Percentiles rank a stretch among this genome's conserved stretches.
Conservation (phyloP, 2,113 vertebrate genomes). For the Morone chrysops region DNA sequence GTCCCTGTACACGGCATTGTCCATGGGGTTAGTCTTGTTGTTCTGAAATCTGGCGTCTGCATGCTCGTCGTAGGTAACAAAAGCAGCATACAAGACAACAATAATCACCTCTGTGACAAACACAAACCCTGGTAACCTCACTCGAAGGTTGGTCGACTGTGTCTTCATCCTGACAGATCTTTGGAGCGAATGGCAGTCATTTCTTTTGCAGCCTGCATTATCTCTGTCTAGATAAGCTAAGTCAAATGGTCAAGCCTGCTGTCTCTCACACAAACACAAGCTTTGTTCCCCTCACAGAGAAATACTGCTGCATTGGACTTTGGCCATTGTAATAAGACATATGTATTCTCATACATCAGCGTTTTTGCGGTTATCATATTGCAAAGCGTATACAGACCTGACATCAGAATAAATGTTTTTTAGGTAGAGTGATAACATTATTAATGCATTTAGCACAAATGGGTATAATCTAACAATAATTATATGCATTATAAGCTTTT, state of each 20-base stretch:
- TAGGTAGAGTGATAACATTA: too few relatives aligned
- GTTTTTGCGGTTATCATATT: not conserved
- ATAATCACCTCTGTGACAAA: conserved; percentile 81
- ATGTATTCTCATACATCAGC: conserved; percentile 11
- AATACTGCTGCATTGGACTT: conserved; percentile 61
- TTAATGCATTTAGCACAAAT: too few relatives aligned
- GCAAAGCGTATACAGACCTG: not conserved
- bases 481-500: too few relatives aligned
- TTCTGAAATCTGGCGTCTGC: conserved; percentile 60
- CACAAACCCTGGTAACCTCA: conserved; percentile 82
- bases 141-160: conserved; percentile 47
- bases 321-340: conserved; percentile 43
- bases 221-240: conserved; percentile 60
- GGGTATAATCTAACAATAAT: too few relatives aligned
- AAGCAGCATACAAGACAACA: conserved; percentile 82
- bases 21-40: conserved; percentile 70
- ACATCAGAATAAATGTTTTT: not conserved
- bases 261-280: conserved; percentile 15
- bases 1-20: conserved; percentile 79
- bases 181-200: conserved; percentile 23
- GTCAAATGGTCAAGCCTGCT: conserved; percentile 20
- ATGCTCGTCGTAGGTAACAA: conserved; percentile 85
- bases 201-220: conserved; percentile 38
- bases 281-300: not conserved
- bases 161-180: conserved; percentile 71